These are phyloP conservation scores for Phrynocephalus vlangalii DNA, from an alignment of 2,797 vertebrate genomes.

Conservation along the genomic window DNA sequence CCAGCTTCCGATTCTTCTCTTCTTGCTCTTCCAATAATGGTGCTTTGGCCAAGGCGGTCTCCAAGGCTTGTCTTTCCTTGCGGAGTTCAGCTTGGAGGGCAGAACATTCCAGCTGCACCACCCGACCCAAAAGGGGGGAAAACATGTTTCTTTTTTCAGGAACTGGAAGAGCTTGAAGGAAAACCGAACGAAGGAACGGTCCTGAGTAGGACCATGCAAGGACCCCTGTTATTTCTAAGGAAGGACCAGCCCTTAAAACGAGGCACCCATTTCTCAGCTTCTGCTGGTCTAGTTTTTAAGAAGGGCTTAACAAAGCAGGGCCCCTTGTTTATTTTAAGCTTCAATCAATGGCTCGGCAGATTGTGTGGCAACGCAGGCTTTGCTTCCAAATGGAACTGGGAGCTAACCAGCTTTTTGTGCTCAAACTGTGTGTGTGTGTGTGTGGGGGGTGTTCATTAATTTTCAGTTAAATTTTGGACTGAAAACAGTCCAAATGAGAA, in stretches of 20 bases:
- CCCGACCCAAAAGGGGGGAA: neutral
- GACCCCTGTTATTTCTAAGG: neutral
- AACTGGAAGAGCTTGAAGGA: neutral
- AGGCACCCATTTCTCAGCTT: neutral
- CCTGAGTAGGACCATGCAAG: neutral
- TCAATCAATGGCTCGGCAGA: neutral
- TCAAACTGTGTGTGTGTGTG: too few relatives aligned
- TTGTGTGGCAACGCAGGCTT: neutral
- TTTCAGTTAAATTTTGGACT: conserved; percentile 26
- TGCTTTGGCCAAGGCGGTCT: conserved; percentile 77
- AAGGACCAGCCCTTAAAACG: neutral
- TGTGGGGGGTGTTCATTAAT: too few relatives aligned
- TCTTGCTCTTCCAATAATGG: conserved; percentile 79
- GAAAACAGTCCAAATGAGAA: neutral
- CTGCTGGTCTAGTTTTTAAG: too few relatives aligned
- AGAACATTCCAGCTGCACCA: conserved; percentile 79
- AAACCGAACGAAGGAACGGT: neutral
- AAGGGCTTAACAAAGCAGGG: neutral
- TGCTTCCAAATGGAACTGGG: neutral
- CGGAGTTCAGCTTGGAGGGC: conserved; percentile 81
- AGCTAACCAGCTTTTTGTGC: neutral
- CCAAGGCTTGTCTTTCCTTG: conserved; percentile 81
- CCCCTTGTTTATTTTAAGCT: neutral
- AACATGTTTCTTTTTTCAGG: too few relatives aligned
- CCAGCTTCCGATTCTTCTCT: conserved; percentile 77